These are phyloP conservation scores for Drosophila vallismaia DNA, from an alignment of 2,888 invertebrate genomes.

Conservation along the genomic window DNA sequence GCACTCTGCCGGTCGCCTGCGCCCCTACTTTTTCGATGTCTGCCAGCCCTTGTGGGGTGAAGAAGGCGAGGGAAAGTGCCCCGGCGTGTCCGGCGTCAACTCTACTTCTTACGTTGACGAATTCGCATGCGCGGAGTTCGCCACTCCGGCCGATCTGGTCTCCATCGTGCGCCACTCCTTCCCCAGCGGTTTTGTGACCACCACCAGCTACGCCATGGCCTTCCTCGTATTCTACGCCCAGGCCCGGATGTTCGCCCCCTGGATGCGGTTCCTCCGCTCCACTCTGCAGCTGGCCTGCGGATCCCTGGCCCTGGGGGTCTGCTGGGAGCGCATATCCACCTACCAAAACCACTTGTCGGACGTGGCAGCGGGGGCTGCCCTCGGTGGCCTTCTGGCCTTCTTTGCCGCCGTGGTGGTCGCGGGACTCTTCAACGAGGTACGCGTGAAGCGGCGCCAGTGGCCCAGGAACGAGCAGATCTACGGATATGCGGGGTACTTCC, in stretches of 20 bases:
- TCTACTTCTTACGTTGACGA: conserved; percentile 51
- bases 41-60: conserved; percentile 72
- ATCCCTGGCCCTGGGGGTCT: conserved; percentile 56
- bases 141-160: conserved; percentile 62
- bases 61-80: conserved; percentile 40
- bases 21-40: conserved; percentile 76
- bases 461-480: conserved; percentile 70
- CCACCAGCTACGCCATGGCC: conserved; percentile 72
- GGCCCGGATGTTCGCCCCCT: conserved; percentile 65
- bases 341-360: conserved; percentile 73
- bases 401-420: conserved; percentile 63
- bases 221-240: conserved; percentile 73
- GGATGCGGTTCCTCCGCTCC: conserved; percentile 63
- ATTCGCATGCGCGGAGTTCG: conserved; percentile 70
- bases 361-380: conserved; percentile 57
- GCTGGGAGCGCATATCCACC: conserved; percentile 66
- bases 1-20: conserved; percentile 65
- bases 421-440: conserved; percentile 61
- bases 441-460: conserved; percentile 70
- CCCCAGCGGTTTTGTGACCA: conserved; percentile 68
- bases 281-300: conserved; percentile 61
- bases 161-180: conserved; percentile 73
- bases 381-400: conserved; percentile 61
- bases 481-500: conserved; percentile 71
- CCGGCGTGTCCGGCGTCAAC: conserved; percentile 11